Conservation (phyloP, 2,113 vertebrate genomes). For the Rhynchomys soricoides region DNA sequence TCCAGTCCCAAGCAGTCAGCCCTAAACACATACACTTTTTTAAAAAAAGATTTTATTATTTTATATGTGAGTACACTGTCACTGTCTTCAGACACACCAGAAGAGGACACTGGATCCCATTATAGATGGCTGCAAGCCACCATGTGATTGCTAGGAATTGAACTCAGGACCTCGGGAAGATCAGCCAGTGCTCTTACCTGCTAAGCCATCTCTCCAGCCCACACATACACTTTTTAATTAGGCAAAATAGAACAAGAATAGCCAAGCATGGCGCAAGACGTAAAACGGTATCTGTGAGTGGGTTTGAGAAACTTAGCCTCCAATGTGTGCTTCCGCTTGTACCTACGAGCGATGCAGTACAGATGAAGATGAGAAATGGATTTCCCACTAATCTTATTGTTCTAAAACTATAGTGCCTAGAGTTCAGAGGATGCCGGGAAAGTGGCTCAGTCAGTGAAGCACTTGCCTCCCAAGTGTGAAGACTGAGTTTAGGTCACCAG, state of each 20-base stretch:
- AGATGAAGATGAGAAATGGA: background rate
- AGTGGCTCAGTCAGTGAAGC: background rate
- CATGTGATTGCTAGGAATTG: too few species aligned
- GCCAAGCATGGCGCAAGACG: background rate
- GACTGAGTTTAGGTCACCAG: background rate
- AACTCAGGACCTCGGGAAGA: too few species aligned
- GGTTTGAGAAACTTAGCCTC: background rate
- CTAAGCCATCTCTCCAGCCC: too few species aligned
- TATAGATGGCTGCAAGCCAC: too few species aligned
- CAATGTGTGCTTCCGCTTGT: fast-evolving
- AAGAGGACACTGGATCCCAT: too few species aligned
- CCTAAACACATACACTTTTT: background rate
- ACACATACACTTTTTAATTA: background rate
- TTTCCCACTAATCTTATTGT: background rate
- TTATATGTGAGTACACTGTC: too few species aligned
- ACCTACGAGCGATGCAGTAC: fast-evolving
- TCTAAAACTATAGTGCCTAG: background rate
- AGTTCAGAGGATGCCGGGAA: too few species aligned
- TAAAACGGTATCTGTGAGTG: background rate
- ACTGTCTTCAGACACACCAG: too few species aligned
- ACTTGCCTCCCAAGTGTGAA: too few species aligned
- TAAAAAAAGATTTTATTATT: too few species aligned
- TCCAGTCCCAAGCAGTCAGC: background rate
- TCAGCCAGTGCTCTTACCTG: too few species aligned
- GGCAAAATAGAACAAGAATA: background rate